Conservation (phyloP, 1,140 invertebrate species). For the Temnothorax nylanderi region DNA sequence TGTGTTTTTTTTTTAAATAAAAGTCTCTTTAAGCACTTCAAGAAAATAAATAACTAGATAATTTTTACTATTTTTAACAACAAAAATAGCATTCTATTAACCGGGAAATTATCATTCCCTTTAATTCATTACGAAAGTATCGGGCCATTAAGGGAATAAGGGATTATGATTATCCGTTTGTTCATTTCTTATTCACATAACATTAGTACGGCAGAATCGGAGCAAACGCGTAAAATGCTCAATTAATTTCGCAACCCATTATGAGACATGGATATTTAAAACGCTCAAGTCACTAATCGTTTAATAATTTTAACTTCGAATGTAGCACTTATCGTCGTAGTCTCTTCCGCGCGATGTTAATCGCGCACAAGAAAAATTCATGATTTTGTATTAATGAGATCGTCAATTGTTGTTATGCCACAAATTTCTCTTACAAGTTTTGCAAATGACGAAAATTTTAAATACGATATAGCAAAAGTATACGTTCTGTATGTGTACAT, state of each 20-base stretch:
- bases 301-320: constrained; percentile 9
- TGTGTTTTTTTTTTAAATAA: background rate
- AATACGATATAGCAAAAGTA: background rate
- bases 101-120: background rate
- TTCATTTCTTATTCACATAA: constrained; percentile 41
- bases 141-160: background rate
- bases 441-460: background rate
- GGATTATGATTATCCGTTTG: constrained; percentile 8
- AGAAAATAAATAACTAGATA: background rate
- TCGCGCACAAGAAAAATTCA: background rate
- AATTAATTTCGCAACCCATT: constrained; percentile 44
- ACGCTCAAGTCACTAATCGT: constrained; percentile 11
- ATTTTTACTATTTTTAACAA: background rate
- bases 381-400: background rate
- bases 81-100: background rate
- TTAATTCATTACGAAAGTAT: background rate
- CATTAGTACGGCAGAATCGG: background rate
- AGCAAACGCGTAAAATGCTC: background rate
- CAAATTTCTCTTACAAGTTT: background rate
- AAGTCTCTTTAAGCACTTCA: background rate
- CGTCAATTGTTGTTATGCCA: background rate
- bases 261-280: constrained; percentile 20
- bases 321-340: background rate
- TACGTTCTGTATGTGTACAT: background rate
- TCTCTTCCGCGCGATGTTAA: background rate